Conservation (phyloP, 2,113 vertebrate genomes). For the Notiomystis cincta region DNA sequence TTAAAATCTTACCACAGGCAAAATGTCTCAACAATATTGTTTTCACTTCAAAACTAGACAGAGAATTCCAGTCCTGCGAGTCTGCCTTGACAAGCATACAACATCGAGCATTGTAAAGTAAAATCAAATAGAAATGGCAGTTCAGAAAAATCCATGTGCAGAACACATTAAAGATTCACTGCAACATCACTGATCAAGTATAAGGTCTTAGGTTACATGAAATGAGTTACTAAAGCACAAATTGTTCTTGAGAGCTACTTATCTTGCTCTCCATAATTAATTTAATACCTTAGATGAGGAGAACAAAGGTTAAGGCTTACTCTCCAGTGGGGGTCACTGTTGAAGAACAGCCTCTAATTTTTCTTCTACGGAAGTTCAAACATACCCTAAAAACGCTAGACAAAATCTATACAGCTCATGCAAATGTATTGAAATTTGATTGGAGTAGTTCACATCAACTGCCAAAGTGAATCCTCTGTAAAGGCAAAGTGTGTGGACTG, state of each 20-base stretch:
- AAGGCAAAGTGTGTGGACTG: neutral
- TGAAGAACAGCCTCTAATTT: slow-evolving; percentile 27
- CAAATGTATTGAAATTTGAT: neutral
- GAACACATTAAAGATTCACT: slow-evolving; percentile 43
- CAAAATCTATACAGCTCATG: neutral
- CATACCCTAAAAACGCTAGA: neutral
- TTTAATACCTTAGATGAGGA: slow-evolving; percentile 43
- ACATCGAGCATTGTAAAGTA: neutral
- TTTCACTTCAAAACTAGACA: neutral
- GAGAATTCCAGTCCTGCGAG: neutral
- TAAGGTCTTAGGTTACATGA: slow-evolving; percentile 47
- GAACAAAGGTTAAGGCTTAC: slow-evolving; percentile 37
- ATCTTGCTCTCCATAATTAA: slow-evolving; percentile 54
- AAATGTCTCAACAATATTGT: slow-evolving; percentile 26
- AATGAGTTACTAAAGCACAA: slow-evolving; percentile 21
- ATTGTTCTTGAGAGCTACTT: slow-evolving; percentile 52
- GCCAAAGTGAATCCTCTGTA: neutral
- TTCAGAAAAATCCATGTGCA: slow-evolving; percentile 1
- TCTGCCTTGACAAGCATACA: neutral
- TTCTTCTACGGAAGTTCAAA: neutral
- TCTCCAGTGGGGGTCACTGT: slow-evolving; percentile 7
- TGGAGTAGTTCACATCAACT: neutral
- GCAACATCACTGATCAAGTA: slow-evolving; percentile 25
- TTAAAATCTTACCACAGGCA: slow-evolving; percentile 2
- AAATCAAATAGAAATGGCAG: slow-evolving; percentile 19